Conservation (phyloP, 2,797 vertebrate species). For the Percopsis omiscomaycus region DNA sequence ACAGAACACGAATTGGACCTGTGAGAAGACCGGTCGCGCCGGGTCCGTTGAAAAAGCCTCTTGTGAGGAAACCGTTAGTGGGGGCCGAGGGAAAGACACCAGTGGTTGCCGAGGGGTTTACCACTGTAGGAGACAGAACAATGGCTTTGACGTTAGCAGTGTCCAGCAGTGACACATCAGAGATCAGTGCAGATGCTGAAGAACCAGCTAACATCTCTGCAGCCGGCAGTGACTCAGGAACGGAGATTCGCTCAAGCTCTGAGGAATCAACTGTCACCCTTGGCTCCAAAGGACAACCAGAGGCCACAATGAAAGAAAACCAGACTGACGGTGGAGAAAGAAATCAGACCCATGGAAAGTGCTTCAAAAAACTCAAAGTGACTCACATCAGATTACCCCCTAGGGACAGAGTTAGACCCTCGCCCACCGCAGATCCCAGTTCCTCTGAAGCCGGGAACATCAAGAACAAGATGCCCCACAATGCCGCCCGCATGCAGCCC, state of each 20-base stretch:
- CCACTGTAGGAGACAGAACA: slow-evolving; percentile 12
- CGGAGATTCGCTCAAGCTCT: slow-evolving; percentile 26
- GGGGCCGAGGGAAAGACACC: slow-evolving; percentile 19
- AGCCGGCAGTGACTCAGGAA: slow-evolving; percentile 23
- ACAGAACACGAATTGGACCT: slow-evolving; percentile 45
- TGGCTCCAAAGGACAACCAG: slow-evolving; percentile 35
- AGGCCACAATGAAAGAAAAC: slow-evolving; percentile 13
- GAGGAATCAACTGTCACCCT: slow-evolving; percentile 22
- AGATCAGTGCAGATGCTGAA: slow-evolving; percentile 5
- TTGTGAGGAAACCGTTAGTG: slow-evolving; percentile 1
- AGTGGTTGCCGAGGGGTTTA: slow-evolving; percentile 8
- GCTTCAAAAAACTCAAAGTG: slow-evolving; percentile 49
- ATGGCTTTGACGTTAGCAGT: slow-evolving; percentile 17
- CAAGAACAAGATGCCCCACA: background rate
- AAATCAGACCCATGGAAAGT: slow-evolving; percentile 12
- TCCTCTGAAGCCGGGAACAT: slow-evolving; percentile 11
- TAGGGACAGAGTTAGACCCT: slow-evolving; percentile 21
- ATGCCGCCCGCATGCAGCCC: background rate
- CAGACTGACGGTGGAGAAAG: slow-evolving; percentile 14
- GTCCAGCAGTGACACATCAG: slow-evolving; percentile 8
- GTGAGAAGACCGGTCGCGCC: slow-evolving; percentile 21
- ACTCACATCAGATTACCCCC: slow-evolving; percentile 51
- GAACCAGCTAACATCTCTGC: slow-evolving; percentile 9
- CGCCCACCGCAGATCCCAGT: background rate
- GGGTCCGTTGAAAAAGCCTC: slow-evolving; percentile 38